Conservation (phyloP, 2,113 vertebrate genomes). For the Clarias gariepinus region DNA sequence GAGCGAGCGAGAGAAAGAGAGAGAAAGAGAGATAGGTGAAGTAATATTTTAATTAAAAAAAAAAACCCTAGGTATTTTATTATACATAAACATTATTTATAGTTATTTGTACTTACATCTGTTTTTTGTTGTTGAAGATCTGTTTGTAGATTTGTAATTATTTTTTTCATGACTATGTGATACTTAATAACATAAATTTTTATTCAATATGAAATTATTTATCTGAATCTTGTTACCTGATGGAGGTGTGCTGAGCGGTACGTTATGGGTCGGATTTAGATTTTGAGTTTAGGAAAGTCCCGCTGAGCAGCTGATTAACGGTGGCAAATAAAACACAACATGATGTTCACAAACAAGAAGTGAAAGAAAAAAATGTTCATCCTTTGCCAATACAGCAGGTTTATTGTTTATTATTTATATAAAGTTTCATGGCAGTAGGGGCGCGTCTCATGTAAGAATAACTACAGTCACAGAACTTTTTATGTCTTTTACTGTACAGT, state of each 20-base stretch:
- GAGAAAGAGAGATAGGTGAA: background rate
- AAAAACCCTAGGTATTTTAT: too few relatives aligned
- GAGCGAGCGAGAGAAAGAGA: background rate
- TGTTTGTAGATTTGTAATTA: too few relatives aligned
- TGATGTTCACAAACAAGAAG: background rate
- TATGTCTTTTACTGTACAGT: background rate
- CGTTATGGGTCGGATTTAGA: background rate
- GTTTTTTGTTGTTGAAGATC: too few relatives aligned
- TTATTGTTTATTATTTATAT: background rate
- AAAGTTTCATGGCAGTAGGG: background rate
- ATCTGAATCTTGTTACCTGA: background rate
- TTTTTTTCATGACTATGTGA: background rate
- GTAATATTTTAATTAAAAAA: background rate
- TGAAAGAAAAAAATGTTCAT: conserved; percentile 8
- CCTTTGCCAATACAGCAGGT: background rate
- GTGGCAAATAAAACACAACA: background rate
- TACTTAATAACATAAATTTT: background rate
- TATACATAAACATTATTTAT: background rate
- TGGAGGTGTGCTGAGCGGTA: background rate
- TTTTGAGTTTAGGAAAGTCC: background rate
- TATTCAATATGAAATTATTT: background rate
- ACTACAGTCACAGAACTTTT: background rate
- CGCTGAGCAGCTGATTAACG: background rate
- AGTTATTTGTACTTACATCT: background rate
- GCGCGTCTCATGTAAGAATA: background rate